Evolutionary conservation across 2,797 vertebrate species (phyloP).

Genomic region (Otolemur crassicaudatus): DNA sequence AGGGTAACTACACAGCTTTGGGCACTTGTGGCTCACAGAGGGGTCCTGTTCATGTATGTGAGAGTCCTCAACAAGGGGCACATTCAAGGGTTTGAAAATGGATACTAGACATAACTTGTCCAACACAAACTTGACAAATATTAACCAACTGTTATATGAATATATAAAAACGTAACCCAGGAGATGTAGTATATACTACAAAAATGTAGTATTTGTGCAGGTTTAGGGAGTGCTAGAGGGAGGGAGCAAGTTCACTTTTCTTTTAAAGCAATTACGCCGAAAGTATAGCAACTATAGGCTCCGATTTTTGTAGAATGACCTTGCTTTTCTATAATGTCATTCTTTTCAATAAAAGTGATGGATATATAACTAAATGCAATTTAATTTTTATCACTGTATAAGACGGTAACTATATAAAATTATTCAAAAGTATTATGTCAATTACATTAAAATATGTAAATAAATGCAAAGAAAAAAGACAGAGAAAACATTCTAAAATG

Average conservation of each 20-base stretch:
- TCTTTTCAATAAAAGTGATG: constrained; percentile 52
- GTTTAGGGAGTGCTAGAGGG: not conserved
- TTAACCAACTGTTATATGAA: not conserved
- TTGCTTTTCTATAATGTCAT: constrained; percentile 46
- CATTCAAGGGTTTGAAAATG: not conserved
- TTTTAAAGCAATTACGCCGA: not conserved
- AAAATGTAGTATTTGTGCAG: not conserved
- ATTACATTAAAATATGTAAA: constrained; percentile 73
- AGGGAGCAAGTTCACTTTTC: not conserved
- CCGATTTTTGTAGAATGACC: not conserved
- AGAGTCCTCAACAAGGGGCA: not conserved
- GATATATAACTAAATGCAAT: constrained; percentile 33
- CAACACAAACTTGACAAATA: not conserved
- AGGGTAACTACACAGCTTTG: not conserved
- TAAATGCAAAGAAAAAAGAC: constrained; percentile 26
- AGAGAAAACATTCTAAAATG: constrained; percentile 56
- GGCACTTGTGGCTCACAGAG: not conserved
- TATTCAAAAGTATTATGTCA: constrained; percentile 46
- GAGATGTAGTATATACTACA: not conserved
- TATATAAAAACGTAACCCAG: not conserved
- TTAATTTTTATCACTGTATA: constrained; percentile 60
- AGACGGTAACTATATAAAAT: constrained; percentile 51
- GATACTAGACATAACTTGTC: not conserved
- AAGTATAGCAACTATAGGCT: not conserved
- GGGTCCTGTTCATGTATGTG: not conserved